These are phyloP conservation scores for Solen grandis DNA, from an alignment of 1,140 invertebrate genomes.

Conservation along the genomic window DNA sequence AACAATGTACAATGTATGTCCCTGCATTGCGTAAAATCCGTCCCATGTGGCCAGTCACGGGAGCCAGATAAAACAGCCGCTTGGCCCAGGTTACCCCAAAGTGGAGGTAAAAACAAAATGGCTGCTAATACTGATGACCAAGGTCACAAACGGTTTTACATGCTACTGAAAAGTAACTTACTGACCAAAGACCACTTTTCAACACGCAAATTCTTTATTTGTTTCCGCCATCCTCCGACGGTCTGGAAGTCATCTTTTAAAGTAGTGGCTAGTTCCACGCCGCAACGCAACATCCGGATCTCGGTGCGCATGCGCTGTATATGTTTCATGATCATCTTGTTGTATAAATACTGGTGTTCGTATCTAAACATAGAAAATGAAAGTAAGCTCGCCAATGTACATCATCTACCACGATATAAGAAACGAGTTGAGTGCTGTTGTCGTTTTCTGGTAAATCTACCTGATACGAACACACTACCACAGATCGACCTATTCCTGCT, in stretches of 20 bases:
- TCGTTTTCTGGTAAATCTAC: not conserved
- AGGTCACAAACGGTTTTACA: not conserved
- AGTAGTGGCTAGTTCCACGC: not conserved
- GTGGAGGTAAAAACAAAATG: too few relatives aligned
- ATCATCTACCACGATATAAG: not conserved
- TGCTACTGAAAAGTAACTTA: constrained; percentile 2
- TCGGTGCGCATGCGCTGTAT: constrained; percentile 45
- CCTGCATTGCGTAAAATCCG: too few relatives aligned
- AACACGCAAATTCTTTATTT: constrained; percentile 16
- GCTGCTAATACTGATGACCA: too few relatives aligned
- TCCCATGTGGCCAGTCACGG: too few relatives aligned
- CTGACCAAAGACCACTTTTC: constrained; percentile 32
- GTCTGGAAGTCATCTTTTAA: constrained; percentile 6
- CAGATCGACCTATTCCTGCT: not conserved
- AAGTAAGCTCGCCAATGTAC: not conserved
- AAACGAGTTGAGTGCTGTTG: not conserved
- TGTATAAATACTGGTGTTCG: constrained; percentile 34
- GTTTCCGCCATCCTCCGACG: constrained; percentile 29
- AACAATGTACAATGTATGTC: too few relatives aligned
- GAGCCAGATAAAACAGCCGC: too few relatives aligned
- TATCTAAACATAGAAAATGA: constrained; percentile 2
- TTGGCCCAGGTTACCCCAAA: too few relatives aligned
- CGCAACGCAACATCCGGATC: constrained; percentile 24
- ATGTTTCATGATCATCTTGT: constrained; percentile 32
- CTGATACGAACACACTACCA: not conserved